These are phyloP conservation scores for Aleiodes alternator DNA, from an alignment of 2,888 invertebrate genomes.

Conservation along the genomic window DNA sequence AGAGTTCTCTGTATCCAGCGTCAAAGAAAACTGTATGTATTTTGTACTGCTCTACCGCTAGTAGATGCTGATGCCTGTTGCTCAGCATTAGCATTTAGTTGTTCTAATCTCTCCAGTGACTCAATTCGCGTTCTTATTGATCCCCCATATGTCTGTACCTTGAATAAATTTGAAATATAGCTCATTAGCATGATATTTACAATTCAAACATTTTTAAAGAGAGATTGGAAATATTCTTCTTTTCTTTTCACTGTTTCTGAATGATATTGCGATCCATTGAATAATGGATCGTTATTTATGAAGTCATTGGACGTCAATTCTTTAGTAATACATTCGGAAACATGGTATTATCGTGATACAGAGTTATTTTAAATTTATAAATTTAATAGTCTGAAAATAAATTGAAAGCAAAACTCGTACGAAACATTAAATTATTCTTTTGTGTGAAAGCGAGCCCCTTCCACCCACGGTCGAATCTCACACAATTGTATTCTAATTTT, in stretches of 20 bases:
- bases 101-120: constrained; percentile 84
- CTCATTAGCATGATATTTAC: constrained; percentile 24
- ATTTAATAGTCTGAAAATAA: background rate
- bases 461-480: constrained; percentile 61
- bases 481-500: background rate
- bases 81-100: constrained; percentile 68
- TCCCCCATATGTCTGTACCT: constrained; percentile 87
- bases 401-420: background rate
- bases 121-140: constrained; percentile 88
- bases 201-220: background rate
- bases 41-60: constrained; percentile 79
- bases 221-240: background rate
- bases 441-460: constrained; percentile 68
- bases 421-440: background rate
- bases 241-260: too few species aligned
- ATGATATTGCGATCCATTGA: too few species aligned
- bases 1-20: constrained; percentile 70
- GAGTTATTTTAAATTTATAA: background rate
- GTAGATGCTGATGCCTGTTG: constrained; percentile 67
- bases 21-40: constrained; percentile 81
- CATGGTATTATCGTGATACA: too few species aligned
- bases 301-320: too few species aligned
- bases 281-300: too few species aligned
- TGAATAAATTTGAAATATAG: constrained; percentile 59
- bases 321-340: too few species aligned